Percentiles rank a stretch among this genome's conserved stretches.
Conservation (phyloP, 1,140 invertebrate genomes). For the Drosophila pseudoobscura region DNA sequence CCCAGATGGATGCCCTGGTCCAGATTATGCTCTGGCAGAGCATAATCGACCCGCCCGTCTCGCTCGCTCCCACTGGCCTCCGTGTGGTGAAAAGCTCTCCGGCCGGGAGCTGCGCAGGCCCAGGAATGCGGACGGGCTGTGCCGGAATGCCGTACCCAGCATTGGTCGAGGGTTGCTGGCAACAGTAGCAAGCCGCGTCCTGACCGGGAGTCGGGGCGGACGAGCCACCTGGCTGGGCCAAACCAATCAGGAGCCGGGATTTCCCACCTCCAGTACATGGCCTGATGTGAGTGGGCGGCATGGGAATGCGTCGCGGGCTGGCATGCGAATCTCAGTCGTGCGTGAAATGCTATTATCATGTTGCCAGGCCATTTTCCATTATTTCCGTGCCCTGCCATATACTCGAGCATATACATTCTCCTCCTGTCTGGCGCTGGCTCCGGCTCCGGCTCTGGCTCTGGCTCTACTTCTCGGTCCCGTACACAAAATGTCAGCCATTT, state of each 20-base stretch:
- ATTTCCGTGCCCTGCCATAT: constrained; percentile 43
- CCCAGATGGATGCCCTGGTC: constrained; percentile 70
- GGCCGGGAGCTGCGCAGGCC: constrained; percentile 47
- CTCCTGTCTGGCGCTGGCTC: too few relatives aligned
- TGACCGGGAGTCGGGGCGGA: constrained; percentile 18
- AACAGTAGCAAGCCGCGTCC: constrained; percentile 54
- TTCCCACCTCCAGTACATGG: constrained; percentile 9
- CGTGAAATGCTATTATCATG: constrained; percentile 76
- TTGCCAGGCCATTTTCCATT: constrained; percentile 64
- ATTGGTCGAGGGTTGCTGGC: constrained; percentile 75
- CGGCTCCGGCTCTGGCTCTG: too few relatives aligned
- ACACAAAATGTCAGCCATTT: constrained; percentile 72
- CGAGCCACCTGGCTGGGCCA: constrained; percentile 47
- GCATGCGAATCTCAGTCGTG: constrained; percentile 71
- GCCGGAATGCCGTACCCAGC: constrained; percentile 56
- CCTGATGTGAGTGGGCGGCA: constrained; percentile 12
- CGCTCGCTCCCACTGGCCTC: constrained; percentile 28
- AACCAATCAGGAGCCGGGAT: constrained; percentile 55
- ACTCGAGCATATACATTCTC: constrained; percentile 11
- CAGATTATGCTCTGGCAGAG: constrained; percentile 65
- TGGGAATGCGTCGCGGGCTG: constrained; percentile 20
- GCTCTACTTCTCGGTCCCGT: too few relatives aligned
- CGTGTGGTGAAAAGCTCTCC: constrained; percentile 76
- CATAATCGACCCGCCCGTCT: constrained; percentile 55
- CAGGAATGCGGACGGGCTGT: constrained; percentile 42